Evolutionary conservation across 64 coral and sea anemone species (phyloP).

Genomic region (Catalaphyllia jardinei): DNA sequence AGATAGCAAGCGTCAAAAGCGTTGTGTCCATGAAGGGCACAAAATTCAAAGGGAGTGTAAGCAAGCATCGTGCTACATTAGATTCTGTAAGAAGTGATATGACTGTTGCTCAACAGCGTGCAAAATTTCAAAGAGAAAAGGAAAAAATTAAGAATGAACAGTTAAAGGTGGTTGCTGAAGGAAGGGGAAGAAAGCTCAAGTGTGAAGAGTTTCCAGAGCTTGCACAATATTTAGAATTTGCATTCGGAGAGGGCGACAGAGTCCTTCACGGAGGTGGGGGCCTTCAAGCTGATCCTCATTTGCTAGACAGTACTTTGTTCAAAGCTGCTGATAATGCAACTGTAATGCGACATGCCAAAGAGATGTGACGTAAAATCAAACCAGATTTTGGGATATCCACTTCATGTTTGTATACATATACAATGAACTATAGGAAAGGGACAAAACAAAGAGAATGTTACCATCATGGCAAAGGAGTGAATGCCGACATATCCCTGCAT

Average conservation of each 20-base stretch:
- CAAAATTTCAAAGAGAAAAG: background rate
- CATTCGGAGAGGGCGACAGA: slow-evolving; percentile 65
- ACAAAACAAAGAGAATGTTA: slow-evolving; percentile 56
- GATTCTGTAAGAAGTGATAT: slow-evolving; percentile 24
- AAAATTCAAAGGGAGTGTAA: slow-evolving; percentile 8
- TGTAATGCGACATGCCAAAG: slow-evolving; percentile 61
- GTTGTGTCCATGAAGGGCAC: slow-evolving; percentile 44
- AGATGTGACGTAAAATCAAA: background rate
- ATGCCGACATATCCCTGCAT: background rate
- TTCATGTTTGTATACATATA: slow-evolving; percentile 65
- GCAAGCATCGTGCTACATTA: background rate
- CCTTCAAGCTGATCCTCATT: slow-evolving; percentile 48
- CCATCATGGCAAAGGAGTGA: slow-evolving; percentile 48
- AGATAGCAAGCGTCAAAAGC: slow-evolving; percentile 40
- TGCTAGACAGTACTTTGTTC: slow-evolving; percentile 57
- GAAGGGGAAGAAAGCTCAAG: slow-evolving; percentile 61
- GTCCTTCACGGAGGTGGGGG: slow-evolving; percentile 58
- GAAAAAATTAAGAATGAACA: background rate
- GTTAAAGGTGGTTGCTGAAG: slow-evolving; percentile 16
- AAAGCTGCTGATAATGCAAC: slow-evolving; percentile 71
- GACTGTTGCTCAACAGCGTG: slow-evolving; percentile 14
- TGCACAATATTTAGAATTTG: slow-evolving; percentile 51
- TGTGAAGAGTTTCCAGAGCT: slow-evolving; percentile 74
- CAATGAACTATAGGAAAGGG: slow-evolving; percentile 62
- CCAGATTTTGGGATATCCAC: slow-evolving; percentile 46